These are phyloP conservation scores for Trialeurodes vaporariorum DNA, from an alignment of 1,140 invertebrate genomes.

Conservation along the genomic window DNA sequence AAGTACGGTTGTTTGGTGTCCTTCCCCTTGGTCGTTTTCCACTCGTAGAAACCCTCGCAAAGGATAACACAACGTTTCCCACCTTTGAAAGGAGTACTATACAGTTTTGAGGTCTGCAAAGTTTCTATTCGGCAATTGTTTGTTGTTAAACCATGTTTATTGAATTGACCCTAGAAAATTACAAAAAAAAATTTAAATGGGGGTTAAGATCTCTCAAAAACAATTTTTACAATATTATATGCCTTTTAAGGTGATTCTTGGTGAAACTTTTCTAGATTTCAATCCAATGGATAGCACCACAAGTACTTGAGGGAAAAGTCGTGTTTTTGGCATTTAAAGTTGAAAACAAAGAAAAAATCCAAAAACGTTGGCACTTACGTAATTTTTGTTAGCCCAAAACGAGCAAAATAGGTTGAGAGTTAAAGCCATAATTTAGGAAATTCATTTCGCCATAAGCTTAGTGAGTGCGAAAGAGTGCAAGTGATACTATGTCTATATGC, in stretches of 20 bases:
- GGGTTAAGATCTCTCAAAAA: constrained; percentile 5
- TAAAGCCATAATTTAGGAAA: too few species aligned
- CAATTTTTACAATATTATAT: too few species aligned
- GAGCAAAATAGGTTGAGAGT: too few species aligned
- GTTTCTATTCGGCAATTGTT: constrained; percentile 70
- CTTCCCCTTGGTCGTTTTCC: constrained; percentile 51
- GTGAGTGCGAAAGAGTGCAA: too few species aligned
- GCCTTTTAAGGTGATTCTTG: neutral
- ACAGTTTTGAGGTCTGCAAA: constrained; percentile 53
- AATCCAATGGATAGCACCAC: neutral
- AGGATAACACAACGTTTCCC: constrained; percentile 65
- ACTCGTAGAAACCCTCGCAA: constrained; percentile 77
- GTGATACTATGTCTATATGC: too few species aligned
- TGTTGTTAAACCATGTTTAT: constrained; percentile 54
- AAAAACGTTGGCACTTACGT: too few species aligned
- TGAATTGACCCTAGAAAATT: constrained; percentile 47
- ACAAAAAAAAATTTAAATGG: constrained; percentile 20
- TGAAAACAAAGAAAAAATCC: too few species aligned
- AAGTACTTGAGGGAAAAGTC: neutral
- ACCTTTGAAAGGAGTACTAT: constrained; percentile 45
- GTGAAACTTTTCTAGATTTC: too few species aligned
- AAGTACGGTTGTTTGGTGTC: constrained; percentile 63
- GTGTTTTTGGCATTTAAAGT: too few species aligned
- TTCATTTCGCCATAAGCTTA: too few species aligned
- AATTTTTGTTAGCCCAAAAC: too few species aligned